A percentile compares a stretch with the other conserved stretches of the same genome.
Evolutionary conservation across 2,888 invertebrate genomes (phyloP).

Genomic region (Ferrisia virgata): DNA sequence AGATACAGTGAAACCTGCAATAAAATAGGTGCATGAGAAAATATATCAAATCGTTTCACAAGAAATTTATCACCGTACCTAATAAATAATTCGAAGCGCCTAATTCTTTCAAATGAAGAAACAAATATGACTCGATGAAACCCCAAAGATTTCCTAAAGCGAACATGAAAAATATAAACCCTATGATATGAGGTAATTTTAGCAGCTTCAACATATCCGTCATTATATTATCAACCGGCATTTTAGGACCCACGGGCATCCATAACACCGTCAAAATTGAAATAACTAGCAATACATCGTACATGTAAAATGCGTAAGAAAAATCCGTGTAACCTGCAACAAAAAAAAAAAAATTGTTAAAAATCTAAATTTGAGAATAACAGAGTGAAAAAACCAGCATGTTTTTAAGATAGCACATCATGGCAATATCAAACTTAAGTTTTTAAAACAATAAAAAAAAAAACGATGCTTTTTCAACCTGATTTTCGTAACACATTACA

Average conservation of each 20-base stretch:
- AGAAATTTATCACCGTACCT: conserved; percentile 57
- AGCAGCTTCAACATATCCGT: conserved; percentile 71
- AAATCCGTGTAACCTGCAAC: conserved; percentile 73
- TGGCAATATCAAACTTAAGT: too few species aligned
- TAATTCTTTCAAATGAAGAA: conserved; percentile 78
- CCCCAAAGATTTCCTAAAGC: conserved; percentile 83
- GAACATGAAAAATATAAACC: conserved; percentile 77
- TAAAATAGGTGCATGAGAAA: too few species aligned
- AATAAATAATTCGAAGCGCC: conserved; percentile 78
- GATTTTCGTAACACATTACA: too few species aligned
- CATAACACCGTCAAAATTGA: conserved; percentile 71
- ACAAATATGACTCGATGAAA: conserved; percentile 83
- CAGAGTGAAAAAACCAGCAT: neutral
- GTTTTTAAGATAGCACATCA: too few species aligned
- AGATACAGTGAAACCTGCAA: conserved; percentile 73
- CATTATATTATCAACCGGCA: conserved; percentile 74
- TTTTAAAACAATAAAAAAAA: too few species aligned
- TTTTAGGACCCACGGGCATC: conserved; percentile 74
- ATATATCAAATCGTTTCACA: too few species aligned
- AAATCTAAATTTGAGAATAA: neutral
- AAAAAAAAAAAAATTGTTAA: conserved; percentile 48
- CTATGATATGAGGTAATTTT: conserved; percentile 73
- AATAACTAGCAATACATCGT: conserved; percentile 69
- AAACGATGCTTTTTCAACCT: too few species aligned
- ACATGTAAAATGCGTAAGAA: conserved; percentile 82